A percentile compares a stretch with the other conserved stretches of the same genome.
These are phyloP conservation scores for Chirona hameri DNA, from an alignment of 2,888 invertebrate genomes.

Conservation along the genomic window DNA sequence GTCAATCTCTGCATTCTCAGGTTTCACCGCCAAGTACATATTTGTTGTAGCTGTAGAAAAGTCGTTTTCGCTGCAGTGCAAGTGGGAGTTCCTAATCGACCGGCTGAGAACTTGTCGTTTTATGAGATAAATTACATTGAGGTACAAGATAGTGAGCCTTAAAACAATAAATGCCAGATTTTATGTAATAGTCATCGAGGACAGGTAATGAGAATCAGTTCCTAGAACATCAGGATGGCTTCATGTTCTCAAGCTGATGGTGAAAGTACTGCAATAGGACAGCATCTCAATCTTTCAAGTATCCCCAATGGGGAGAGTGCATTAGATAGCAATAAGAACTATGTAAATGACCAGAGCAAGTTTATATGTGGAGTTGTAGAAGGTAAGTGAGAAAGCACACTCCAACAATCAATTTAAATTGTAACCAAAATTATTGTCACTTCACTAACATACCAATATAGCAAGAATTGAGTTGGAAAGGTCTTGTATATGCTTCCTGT, in stretches of 20 bases:
- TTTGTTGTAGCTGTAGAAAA: not conserved
- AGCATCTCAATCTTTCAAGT: not conserved
- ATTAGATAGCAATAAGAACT: slow-evolving; percentile 36
- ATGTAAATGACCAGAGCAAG: slow-evolving; percentile 36
- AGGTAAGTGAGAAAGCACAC: too few species aligned
- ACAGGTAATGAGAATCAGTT: not conserved
- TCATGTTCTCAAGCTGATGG: not conserved
- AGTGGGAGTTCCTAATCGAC: too few species aligned
- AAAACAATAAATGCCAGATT: not conserved
- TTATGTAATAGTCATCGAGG: not conserved
- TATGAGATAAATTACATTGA: not conserved
- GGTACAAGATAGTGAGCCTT: not conserved
- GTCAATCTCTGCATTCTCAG: too few species aligned
- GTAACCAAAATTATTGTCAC: too few species aligned
- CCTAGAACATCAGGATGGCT: not conserved
- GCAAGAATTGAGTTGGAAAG: too few species aligned
- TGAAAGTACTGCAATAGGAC: not conserved
- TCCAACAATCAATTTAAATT: too few species aligned
- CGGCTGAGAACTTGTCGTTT: too few species aligned
- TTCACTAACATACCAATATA: too few species aligned
- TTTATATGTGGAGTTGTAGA: slow-evolving; percentile 39
- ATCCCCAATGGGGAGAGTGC: slow-evolving; percentile 1
- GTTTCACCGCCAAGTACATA: not conserved
- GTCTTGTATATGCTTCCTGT: too few species aligned
- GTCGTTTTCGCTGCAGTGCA: too few species aligned